A percentile compares a stretch with the other conserved stretches of the same genome.
phyloP scores from a whole-genome alignment of 2,113 vertebrate genomes.

The Eublepharis macularius region DNA sequence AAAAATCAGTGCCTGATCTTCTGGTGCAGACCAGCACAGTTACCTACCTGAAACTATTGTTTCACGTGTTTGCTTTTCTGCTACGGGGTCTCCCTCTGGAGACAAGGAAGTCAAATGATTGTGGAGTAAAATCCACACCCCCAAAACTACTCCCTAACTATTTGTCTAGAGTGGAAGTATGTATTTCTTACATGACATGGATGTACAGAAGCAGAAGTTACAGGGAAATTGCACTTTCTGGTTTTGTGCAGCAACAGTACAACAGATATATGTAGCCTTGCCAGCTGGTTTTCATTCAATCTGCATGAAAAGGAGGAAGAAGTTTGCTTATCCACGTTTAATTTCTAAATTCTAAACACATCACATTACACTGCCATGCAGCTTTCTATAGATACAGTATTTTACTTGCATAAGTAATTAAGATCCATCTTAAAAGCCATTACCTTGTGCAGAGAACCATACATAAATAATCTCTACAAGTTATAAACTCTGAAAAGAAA shows the following conservation, averaged over 20 bases:
- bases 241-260: neutral
- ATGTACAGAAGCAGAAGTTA: neutral
- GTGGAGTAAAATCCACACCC: neutral
- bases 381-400: neutral
- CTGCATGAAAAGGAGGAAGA: neutral
- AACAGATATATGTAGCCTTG: neutral
- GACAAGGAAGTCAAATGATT: neutral
- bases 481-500: neutral
- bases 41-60: no score
- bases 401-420: constrained; percentile 11
- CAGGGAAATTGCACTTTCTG: neutral
- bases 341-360: neutral
- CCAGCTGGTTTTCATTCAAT: neutral
- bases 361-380: neutral
- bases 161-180: neutral
- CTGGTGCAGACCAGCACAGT: no score
- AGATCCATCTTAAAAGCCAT: constrained; percentile 6
- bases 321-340: neutral
- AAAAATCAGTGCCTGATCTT: no score
- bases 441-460: neutral
- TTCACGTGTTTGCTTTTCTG: neutral
- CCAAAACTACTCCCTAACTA: neutral
- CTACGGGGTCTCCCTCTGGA: no score
- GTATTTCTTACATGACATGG: neutral
- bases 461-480: constrained; percentile 5